Conservation (phyloP, 2,797 vertebrate genomes). For the Staurois parvus region DNA sequence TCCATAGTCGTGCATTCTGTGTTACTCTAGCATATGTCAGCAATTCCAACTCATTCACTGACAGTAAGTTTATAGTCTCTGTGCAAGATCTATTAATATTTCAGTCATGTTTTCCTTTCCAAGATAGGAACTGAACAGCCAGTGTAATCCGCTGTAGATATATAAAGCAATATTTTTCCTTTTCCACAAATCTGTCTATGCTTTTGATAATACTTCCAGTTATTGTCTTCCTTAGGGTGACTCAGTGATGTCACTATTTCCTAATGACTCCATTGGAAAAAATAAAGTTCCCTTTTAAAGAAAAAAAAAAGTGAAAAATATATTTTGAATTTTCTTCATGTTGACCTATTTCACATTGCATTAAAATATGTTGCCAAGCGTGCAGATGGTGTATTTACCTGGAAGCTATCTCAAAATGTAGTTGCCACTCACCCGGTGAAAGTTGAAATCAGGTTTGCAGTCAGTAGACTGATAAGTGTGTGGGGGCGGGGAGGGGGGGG, state of each 20-base stretch:
- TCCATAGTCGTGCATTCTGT: neutral
- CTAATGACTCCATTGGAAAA: neutral
- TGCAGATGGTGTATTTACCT: neutral
- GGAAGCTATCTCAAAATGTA: neutral
- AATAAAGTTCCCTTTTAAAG: neutral
- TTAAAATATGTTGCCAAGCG: neutral
- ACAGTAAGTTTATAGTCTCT: conserved; percentile 28
- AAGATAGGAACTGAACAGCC: conserved; percentile 25
- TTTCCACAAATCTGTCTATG: conserved; percentile 16
- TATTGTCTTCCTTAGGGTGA: neutral
- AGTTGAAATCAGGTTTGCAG: neutral
- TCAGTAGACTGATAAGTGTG: neutral
- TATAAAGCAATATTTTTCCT: conserved; percentile 8
- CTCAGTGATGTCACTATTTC: neutral
- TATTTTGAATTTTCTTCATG: neutral
- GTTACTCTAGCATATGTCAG: neutral
- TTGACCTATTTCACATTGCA: neutral
- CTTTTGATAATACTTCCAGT: neutral
- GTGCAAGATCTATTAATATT: conserved; percentile 30
- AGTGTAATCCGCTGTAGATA: conserved; percentile 26
- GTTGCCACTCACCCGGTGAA: neutral
- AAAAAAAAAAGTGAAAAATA: neutral
- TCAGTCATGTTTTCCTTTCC: conserved; percentile 21
- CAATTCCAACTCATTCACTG: neutral
- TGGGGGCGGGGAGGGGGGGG: no score